phyloP scores from a whole-genome alignment of 2,888 invertebrate genomes.

The Perizoma affinitatum region DNA sequence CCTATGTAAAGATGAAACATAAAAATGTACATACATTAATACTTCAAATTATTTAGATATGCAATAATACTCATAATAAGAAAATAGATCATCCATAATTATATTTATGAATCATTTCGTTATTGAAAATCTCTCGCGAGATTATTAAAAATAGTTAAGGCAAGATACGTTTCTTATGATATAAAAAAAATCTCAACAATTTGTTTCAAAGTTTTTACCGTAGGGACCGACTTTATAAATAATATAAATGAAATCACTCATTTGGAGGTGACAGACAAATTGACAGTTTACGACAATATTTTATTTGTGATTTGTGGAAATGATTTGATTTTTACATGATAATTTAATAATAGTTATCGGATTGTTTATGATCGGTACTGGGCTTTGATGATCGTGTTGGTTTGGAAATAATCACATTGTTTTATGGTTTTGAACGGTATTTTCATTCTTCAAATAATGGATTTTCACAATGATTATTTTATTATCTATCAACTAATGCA shows the following conservation, averaged over 20 bases:
- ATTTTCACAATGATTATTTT: too few species aligned
- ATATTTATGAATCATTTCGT: too few species aligned
- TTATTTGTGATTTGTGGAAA: conserved; percentile 28
- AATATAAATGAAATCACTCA: conserved; percentile 41
- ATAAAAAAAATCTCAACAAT: conserved; percentile 21
- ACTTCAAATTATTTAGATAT: too few species aligned
- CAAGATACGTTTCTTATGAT: conserved; percentile 1
- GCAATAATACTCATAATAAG: too few species aligned
- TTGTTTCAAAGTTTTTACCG: conserved; percentile 39
- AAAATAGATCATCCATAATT: too few species aligned
- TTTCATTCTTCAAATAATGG: not conserved
- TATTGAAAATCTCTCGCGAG: too few species aligned
- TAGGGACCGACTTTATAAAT: conserved; percentile 45
- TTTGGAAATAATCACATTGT: not conserved
- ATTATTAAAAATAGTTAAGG: not conserved
- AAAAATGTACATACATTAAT: too few species aligned
- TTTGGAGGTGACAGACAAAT: conserved; percentile 42
- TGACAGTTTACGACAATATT: conserved; percentile 23
- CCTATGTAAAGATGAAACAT: not conserved
- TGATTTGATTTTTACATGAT: conserved; percentile 31
- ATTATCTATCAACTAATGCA: too few species aligned
- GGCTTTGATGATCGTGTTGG: conserved; percentile 6
- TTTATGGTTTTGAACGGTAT: not conserved
- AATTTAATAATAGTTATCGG: conserved; percentile 19
- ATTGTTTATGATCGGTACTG: conserved; percentile 24